phyloP scores from a whole-genome alignment of 2,113 vertebrate genomes.

The Rhadina sibilatrix region DNA sequence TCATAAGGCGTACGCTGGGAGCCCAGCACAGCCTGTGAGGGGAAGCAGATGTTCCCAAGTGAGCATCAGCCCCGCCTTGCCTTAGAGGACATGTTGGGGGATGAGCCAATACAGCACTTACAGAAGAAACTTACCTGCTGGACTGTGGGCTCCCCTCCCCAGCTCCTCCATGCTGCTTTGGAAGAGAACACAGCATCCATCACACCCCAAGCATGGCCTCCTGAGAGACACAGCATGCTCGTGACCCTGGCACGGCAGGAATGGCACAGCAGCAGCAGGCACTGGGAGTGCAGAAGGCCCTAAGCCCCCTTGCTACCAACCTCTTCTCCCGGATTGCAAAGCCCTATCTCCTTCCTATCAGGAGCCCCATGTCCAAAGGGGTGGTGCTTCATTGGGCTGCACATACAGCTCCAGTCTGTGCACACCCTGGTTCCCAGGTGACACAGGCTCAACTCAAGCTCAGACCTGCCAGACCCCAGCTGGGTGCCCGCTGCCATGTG shows the following conservation, averaged over 20 bases:
- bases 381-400: neutral
- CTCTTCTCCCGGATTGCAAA: neutral
- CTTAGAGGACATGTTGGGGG: neutral
- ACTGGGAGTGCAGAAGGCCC: neutral
- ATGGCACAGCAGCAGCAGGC: neutral
- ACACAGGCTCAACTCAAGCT: neutral
- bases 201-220: neutral
- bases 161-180: slow-evolving; percentile 45
- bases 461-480: neutral
- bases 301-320: neutral
- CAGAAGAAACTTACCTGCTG: neutral
- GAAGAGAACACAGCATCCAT: slow-evolving; percentile 23
- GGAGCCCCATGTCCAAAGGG: neutral
- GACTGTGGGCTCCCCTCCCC: neutral
- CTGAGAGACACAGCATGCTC: neutral
- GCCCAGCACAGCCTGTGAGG: neutral
- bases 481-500: neutral
- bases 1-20: accelerated
- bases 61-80: neutral
- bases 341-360: neutral
- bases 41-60: neutral
- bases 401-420: neutral
- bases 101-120: neutral
- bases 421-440: accelerated
- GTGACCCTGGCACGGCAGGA: accelerated